Conservation (phyloP, 2,888 invertebrate genomes). For the Leptinotarsa tumamoca region DNA sequence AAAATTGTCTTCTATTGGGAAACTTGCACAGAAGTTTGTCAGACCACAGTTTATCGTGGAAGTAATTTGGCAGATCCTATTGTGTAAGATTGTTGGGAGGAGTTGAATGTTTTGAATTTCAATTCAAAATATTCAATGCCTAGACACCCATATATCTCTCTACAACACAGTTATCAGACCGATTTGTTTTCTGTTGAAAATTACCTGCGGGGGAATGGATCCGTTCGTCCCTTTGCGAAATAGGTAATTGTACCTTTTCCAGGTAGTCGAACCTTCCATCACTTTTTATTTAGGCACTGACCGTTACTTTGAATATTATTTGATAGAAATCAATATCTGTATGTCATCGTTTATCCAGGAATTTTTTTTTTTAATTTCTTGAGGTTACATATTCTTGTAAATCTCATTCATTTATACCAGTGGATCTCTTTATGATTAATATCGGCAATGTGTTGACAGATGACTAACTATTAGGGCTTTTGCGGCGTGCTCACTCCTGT, state of each 20-base stretch:
- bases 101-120: too few species aligned
- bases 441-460: constrained; percentile 68
- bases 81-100: too few species aligned
- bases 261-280: constrained; percentile 40
- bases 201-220: constrained; percentile 25
- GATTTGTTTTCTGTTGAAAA: neutral
- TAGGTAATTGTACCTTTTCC: constrained; percentile 42
- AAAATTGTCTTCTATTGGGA: too few species aligned
- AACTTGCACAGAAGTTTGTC: too few species aligned
- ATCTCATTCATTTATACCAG: constrained; percentile 35
- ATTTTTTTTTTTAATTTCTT: neutral
- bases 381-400: neutral
- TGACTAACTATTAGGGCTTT: constrained; percentile 66
- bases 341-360: neutral
- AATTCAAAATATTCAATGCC: too few species aligned
- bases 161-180: too few species aligned
- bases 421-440: constrained; percentile 63
- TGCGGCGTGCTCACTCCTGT: constrained; percentile 67
- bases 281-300: constrained; percentile 21
- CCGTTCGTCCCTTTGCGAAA: constrained; percentile 9
- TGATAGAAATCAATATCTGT: neutral
- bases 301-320: constrained; percentile 8
- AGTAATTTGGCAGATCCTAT: too few species aligned
- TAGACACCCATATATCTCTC: too few species aligned
- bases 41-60: too few species aligned